phyloP scores from a whole-genome alignment of 2,113 vertebrate genomes.

The Apus apus region DNA sequence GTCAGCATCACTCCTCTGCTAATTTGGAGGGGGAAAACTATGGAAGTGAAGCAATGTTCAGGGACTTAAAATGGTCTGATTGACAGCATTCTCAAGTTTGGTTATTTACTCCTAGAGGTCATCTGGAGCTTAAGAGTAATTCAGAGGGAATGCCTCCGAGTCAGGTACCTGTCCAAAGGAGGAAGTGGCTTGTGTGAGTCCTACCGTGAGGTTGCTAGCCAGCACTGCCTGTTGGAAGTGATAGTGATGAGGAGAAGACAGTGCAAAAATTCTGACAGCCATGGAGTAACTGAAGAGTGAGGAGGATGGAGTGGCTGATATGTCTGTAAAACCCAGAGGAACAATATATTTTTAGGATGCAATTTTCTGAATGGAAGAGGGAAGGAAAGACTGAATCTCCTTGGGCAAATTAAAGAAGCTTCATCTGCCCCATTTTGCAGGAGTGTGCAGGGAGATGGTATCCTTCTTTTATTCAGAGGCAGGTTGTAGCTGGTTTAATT shows the following conservation, averaged over 20 bases:
- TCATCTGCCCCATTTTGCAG: conserved; percentile 27
- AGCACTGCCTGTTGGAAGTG: not conserved
- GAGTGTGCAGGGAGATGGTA: conserved; percentile 27
- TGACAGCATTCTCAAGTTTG: not conserved
- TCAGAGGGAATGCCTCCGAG: not conserved
- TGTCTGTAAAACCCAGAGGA: not conserved
- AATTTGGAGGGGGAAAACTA: conserved; percentile 8
- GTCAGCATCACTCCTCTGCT: not conserved
- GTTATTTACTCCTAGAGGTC: conserved; percentile 8
- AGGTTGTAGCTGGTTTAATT: conserved; percentile 45
- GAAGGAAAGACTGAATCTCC: not conserved
- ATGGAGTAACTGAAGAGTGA: not conserved
- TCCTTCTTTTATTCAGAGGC: conserved; percentile 19
- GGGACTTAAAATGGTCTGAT: not conserved
- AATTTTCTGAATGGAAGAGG: not conserved
- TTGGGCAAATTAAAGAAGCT: not conserved
- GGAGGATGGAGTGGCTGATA: not conserved
- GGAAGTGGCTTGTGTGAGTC: not conserved
- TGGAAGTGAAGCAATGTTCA: not conserved
- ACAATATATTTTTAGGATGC: not conserved
- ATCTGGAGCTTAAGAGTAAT: not conserved
- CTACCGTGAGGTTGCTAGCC: not conserved
- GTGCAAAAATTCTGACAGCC: not conserved
- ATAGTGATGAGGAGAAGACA: not conserved
- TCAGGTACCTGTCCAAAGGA: not conserved